These are phyloP conservation scores for Oryzias woworae DNA, from an alignment of 2,113 vertebrate genomes.

Conservation along the genomic window DNA sequence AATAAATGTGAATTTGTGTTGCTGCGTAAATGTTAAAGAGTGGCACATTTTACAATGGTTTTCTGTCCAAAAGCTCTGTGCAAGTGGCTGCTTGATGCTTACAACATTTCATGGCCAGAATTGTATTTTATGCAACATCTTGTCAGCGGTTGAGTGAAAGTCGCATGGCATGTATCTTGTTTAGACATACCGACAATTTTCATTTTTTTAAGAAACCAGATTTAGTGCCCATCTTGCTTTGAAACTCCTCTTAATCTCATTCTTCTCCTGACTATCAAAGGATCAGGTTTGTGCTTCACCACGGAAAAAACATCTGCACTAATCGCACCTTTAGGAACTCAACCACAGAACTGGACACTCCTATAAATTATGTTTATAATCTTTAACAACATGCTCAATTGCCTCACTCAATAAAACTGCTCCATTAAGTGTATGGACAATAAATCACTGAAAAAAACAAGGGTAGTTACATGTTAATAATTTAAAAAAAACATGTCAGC, in stretches of 20 bases:
- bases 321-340: not conserved
- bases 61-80: constrained; percentile 18
- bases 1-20: constrained; percentile 11
- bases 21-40: not conserved
- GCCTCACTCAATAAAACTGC: not conserved
- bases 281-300: too few relatives aligned
- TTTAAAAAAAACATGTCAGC: too few relatives aligned
- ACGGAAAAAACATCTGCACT: not conserved
- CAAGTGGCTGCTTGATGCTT: constrained; percentile 13
- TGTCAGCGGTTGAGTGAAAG: constrained; percentile 22
- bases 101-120: constrained; percentile 20
- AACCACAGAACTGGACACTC: not conserved
- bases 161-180: constrained; percentile 25
- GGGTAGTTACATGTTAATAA: too few relatives aligned
- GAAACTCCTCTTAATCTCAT: too few relatives aligned
- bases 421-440: not conserved
- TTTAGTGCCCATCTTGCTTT: too few relatives aligned
- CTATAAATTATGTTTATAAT: not conserved
- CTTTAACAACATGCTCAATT: not conserved
- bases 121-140: constrained; percentile 5
- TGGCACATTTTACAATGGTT: constrained; percentile 11
- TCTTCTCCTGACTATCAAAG: too few relatives aligned
- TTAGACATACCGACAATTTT: constrained; percentile 44
- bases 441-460: too few relatives aligned
- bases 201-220: too few relatives aligned